Evolutionary conservation across 2,797 vertebrate species (phyloP), one percentile per base, ranked within the genome.

Genomic region (Xyrichtys novacula): DNA sequence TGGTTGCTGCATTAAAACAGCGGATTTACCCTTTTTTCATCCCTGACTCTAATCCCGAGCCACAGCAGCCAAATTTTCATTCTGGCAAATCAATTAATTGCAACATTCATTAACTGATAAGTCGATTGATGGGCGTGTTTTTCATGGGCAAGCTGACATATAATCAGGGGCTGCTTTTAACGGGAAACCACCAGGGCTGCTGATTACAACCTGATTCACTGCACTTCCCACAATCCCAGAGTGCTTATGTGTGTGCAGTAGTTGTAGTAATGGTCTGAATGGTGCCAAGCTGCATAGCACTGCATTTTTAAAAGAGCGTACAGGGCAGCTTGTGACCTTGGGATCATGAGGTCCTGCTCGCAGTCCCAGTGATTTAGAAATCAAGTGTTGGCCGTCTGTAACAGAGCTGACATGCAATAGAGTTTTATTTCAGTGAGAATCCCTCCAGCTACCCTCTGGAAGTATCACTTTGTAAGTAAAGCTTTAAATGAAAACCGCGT

Each of bases 71-170:
- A 78, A 86, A 89, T 88, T 68, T 84, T 77, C 86, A 85, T 84
- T 78, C 74, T 74, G 67, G 74, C 84, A 83, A 85, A 92, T 91
- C 88, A 91, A 85, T 92, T 91, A 86, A 92, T 88, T 85, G 86
- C 78, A 85, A 82, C 82, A 92, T 92, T 92, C 86, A 92, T 91
- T 90, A 86, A 90, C 83, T 85, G 88, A 90, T 91, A 78, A 80
- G 84, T 92, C 81, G 53, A 90, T 89, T 90, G 86, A 91, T 66
- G 84, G 81, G 78, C 59, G 67, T 87, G 85, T 89, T 89, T 85
- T 85, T 91, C 89, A 88, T 80, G 65, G 62, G 28, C 54, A 71
- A 42, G 58, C 78, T 83, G 89, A 88, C 85, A 80, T 81, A 80
- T 81, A 89, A 90, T 92, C 81, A 92, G 85, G 86, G 71, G n/a